Base-by-base conservation (phyloP, 2,888 invertebrate genomes). In the Limnephilus auricula region DNA sequence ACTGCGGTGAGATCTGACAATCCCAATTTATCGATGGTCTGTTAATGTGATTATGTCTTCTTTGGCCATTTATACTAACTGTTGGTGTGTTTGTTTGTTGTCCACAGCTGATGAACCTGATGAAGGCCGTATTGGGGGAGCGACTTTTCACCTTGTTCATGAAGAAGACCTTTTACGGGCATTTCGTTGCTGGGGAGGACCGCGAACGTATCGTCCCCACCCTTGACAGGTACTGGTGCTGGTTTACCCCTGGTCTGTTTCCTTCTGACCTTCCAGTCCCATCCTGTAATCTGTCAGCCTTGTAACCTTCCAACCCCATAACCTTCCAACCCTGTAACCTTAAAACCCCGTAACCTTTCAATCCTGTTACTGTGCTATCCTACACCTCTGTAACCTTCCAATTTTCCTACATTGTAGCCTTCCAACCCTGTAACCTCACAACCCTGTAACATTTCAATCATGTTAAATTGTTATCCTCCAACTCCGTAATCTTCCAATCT, bases 161-260 rank as follows among this genome's bases (percentile, higher is more conserved):
- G 99, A 99, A 98, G 95, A 96, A 97, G 85, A 98, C 99, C 37
- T 99, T 99, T 96, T 99, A 99, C 95, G 99, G 99, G 13, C 99
- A 99, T 95, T 99, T 99, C 96, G 99, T 99, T 90, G 99, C 99
- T 89, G 99, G 99, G 91, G 98, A 99, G 95, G 98, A 99, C 95
- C 98, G 98, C 95, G 96, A 97, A 94, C 98, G 97, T 94, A 98
- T 99, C 94, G 96, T 97, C 93, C 99, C 99, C 79, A 97, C 97
- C 90, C 96, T 99, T 93, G 97, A 98, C 94, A 97, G 97, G 97
- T 97, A 95, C 37, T n/a, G n/a, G 12, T 45, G 32, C 30, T 65
- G 31, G 37, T 15, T 9, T n/a, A 65, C 1, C n/a, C 65, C 65
- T 65, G 65, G 65, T 83, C 31, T 25, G 9, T n/a, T 45, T 40